Evolutionary conservation across 1,140 invertebrate genomes (phyloP), one percentile per base, ranked within the genome.

Genomic region (Monochamus saltuarius): DNA sequence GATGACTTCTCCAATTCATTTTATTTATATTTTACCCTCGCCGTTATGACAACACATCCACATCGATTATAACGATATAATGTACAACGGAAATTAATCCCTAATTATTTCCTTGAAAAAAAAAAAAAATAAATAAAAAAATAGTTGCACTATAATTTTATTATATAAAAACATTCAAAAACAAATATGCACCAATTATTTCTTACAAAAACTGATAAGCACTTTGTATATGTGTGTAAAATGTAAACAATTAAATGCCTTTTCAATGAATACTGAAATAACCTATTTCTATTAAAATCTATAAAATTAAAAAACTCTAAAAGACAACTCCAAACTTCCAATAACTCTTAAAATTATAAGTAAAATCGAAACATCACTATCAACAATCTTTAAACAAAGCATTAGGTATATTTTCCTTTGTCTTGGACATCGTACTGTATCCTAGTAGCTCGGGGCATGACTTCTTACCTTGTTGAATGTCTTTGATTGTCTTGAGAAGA

Each of bases 381-480:
- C n/a, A 58, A 49, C 45, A 47, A 46, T 66, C 85, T 74, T 86
- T 87, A 58, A 78, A 82, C 59, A 89, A 82, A 7, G 87, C 87
- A 49, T 81, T 79, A 61, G 90, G 90, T 81, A 92, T 89, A 73
- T 84, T 85, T 77, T 92, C 89, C 74, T 87, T 85, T 59, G 90
- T 92, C 80, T 89, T 91, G 52, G 87, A 87, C 59, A 83, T 85
- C 51, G 83, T 83, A 69, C 83, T 85, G 52, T 82, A 82, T 29
- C 91, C 92, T 3, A 92, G 78, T 54, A 95, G 80, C 61, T 89
- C 85, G 7, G 91, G 88, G 75, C 90, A 92, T 1, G 86, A 74
- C 16, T 87, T 74, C 50, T 82, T 79, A 13, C 91, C 91, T 45
- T 82, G 81, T 73, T 90, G 87, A 19, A 96, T 90, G 16, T 81